Percentiles rank a stretch among this genome's conserved stretches.
Evolutionary conservation across 2,797 vertebrate species (phyloP).

Genomic region (Pteronotus mesoamericanus): DNA sequence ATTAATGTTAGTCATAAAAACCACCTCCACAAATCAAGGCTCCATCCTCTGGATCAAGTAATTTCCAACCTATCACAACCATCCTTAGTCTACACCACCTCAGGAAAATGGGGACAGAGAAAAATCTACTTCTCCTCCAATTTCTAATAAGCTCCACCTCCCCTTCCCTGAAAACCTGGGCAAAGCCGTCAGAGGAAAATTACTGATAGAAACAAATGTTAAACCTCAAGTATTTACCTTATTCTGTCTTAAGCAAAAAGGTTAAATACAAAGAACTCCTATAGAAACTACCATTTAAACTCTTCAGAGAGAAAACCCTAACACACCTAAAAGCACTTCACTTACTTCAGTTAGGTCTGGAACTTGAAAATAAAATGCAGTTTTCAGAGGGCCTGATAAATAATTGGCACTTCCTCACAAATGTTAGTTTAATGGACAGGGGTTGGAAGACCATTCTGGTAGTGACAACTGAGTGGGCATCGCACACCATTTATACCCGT

Average conservation of each 20-base stretch:
- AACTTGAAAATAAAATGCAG: slow-evolving; percentile 21
- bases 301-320: background rate
- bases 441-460: background rate
- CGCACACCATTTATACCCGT: background rate
- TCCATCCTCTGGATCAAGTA: background rate
- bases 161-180: background rate
- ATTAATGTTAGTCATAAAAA: background rate
- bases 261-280: slow-evolving; percentile 15
- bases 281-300: slow-evolving; percentile 1
- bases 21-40: background rate
- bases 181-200: background rate
- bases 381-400: background rate
- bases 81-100: background rate
- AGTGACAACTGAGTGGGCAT: background rate
- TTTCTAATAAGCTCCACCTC: background rate
- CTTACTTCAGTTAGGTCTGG: slow-evolving; percentile 6
- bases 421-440: background rate
- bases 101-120: background rate
- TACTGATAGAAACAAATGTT: slow-evolving; percentile 18
- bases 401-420: background rate
- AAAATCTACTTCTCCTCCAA: background rate
- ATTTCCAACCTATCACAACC: background rate
- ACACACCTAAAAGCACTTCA: background rate
- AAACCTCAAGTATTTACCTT: slow-evolving; percentile 18
- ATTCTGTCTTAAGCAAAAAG: slow-evolving; percentile 20